Evolutionary conservation across 2,113 vertebrate genomes (phyloP).

Genomic region (Dendropsophus ebraccatus): DNA sequence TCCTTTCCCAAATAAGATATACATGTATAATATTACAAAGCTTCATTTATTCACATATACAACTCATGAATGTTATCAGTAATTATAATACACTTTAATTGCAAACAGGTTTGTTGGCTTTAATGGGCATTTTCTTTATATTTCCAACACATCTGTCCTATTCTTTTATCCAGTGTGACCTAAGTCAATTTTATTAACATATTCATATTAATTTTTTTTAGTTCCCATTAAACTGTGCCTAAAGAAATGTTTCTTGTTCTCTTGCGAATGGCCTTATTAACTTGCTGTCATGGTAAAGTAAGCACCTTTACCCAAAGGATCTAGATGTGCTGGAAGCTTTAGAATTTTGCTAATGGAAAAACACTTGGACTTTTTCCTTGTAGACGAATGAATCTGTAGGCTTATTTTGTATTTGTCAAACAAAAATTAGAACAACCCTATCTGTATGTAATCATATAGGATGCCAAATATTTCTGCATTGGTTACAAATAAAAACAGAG

Average conservation of each 20-base stretch:
- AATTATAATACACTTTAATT: not conserved
- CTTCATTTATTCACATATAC: not conserved
- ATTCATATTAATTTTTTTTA: not conserved
- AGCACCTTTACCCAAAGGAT: constrained; percentile 15
- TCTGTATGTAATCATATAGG: not conserved
- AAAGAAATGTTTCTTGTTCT: not conserved
- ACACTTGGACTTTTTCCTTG: not conserved
- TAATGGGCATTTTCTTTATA: not conserved
- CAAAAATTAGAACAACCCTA: not conserved
- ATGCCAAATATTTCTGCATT: not conserved
- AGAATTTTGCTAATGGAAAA: constrained; percentile 6
- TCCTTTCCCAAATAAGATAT: too few relatives aligned
- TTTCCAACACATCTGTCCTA: not conserved
- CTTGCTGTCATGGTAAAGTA: constrained; percentile 23
- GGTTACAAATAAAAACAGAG: not conserved
- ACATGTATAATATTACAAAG: too few relatives aligned
- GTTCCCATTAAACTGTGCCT: not conserved
- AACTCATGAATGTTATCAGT: too few relatives aligned
- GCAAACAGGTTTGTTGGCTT: not conserved
- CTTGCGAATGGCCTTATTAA: constrained; percentile 10
- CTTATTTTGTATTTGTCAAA: not conserved
- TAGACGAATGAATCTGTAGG: not conserved
- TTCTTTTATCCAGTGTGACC: not conserved
- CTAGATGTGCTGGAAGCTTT: constrained; percentile 2
- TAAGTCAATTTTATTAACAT: not conserved